These are phyloP conservation scores for Elachura formosa DNA, from an alignment of 2,113 vertebrate species.

Conservation along the genomic window DNA sequence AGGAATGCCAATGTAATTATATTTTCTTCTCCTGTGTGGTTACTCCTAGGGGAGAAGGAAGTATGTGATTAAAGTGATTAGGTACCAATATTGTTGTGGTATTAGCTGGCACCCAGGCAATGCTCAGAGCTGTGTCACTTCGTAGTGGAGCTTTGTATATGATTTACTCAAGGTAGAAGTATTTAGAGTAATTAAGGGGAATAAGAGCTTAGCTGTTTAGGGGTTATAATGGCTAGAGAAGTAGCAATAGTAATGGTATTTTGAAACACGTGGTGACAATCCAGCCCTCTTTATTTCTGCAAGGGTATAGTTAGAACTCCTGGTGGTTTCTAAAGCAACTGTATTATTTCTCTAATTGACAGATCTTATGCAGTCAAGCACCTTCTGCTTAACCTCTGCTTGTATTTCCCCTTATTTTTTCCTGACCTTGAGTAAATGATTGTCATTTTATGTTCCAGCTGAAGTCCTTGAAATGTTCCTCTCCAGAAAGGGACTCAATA, in stretches of 20 bases:
- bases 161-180: background rate
- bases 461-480: conserved; percentile 54
- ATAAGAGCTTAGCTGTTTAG: background rate
- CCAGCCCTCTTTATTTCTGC: background rate
- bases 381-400: conserved; percentile 34
- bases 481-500: conserved; percentile 45
- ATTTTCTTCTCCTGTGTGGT: background rate
- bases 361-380: conserved; percentile 2
- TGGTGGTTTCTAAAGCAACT: background rate
- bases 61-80: conserved; percentile 37
- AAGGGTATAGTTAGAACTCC: background rate
- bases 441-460: conserved; percentile 53
- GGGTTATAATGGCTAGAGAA: background rate
- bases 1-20: conserved; percentile 31
- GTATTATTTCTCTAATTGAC: conserved; percentile 3
- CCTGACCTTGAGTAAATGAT: conserved; percentile 52
- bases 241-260: background rate
- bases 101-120: background rate
- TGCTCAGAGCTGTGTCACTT: background rate
- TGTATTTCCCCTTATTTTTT: conserved; percentile 32
- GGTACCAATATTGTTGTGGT: background rate
- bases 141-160: background rate
- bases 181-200: background rate
- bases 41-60: conserved; percentile 2
- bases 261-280: background rate